Evolutionary conservation across 2,888 invertebrate species (phyloP).

Genomic region (Platypus cylindrus): DNA sequence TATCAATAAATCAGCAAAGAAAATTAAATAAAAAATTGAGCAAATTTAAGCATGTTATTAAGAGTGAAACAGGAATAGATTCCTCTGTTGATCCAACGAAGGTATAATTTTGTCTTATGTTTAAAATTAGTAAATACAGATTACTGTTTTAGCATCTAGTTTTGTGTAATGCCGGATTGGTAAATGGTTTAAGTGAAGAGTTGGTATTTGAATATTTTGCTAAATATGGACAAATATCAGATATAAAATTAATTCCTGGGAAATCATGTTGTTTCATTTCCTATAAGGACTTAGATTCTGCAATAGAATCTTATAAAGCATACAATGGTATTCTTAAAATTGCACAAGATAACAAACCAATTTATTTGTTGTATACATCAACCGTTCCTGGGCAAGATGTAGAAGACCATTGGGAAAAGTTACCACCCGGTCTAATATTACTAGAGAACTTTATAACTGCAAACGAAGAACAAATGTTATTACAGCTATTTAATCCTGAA

Average conservation of each 20-base stretch:
- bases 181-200: slow-evolving; percentile 62
- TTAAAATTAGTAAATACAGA: slow-evolving; percentile 5
- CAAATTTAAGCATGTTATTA: slow-evolving; percentile 35
- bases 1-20: slow-evolving; percentile 14
- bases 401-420: slow-evolving; percentile 29
- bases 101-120: slow-evolving; percentile 24
- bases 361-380: slow-evolving; percentile 55
- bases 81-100: slow-evolving; percentile 30
- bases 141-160: slow-evolving; percentile 49
- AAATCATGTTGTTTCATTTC: slow-evolving; percentile 73
- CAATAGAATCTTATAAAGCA: slow-evolving; percentile 42
- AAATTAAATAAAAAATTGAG: slow-evolving; percentile 36
- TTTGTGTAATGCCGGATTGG: slow-evolving; percentile 79
- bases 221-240: slow-evolving; percentile 41
- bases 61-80: slow-evolving; percentile 33
- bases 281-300: slow-evolving; percentile 40
- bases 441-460: slow-evolving; percentile 57
- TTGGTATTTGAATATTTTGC: slow-evolving; percentile 42
- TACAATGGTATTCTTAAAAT: slow-evolving; percentile 48
- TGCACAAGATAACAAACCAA: slow-evolving; percentile 43
- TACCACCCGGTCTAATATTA: slow-evolving; percentile 59
- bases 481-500: slow-evolving; percentile 41
- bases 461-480: slow-evolving; percentile 51
- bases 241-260: slow-evolving; percentile 57
- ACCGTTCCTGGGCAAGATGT: slow-evolving; percentile 22